Base-by-base conservation (phyloP, 1,140 invertebrate species). In the Cyphomyrmex costatus region DNA sequence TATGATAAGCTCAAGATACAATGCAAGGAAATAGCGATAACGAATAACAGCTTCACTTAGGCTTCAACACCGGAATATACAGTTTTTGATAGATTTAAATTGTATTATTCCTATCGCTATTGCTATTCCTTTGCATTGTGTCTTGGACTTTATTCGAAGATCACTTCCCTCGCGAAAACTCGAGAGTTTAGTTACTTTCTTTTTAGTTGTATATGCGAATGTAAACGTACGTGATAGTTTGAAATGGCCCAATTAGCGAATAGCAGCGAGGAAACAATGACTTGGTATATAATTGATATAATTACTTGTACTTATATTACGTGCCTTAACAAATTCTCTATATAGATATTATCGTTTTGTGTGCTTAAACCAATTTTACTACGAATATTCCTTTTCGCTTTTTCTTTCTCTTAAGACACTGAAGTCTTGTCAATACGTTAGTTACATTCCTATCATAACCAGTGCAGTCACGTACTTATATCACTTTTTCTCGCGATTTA, bases 291-390 rank as follows among this genome's bases (percentile, higher is more conserved):
- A 82, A 82, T 33, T 46, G n/a, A 49, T 53, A 60, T 73, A 46
- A 74, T 83, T 83, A 83, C 49, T 49, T 60, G 5, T 60, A 83
- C 19, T 71, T 83, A 61, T 83, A 73, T 83, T 83, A 49, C 7
- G 79, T 83, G 79, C 79, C 79, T 83, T 83, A 83, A 83, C n/a
- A 82, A 60, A 74, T 83, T 60, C 36, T 60, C 68, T 73, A 49
- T 33, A 60, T 30, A 71, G 24, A 24, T 71, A 71, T 14, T 82
- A 79, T 5, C 14, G 30, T 80, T n/a, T n/a, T 80, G 30, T 53
- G 61, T 53, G 61, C 14, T 79, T 79, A 33, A 53, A 51, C 7
- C 12, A 19, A 63, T 78, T 46, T 60, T 82, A 42, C 56, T 60
- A 46, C 12, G 6, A 21, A 6, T 60, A 58, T 83, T 33, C n/a